A percentile compares a stretch with the other conserved stretches of the same genome.
Evolutionary conservation across 2,888 invertebrate genomes (phyloP).

Genomic region (Dasypolia templi): DNA sequence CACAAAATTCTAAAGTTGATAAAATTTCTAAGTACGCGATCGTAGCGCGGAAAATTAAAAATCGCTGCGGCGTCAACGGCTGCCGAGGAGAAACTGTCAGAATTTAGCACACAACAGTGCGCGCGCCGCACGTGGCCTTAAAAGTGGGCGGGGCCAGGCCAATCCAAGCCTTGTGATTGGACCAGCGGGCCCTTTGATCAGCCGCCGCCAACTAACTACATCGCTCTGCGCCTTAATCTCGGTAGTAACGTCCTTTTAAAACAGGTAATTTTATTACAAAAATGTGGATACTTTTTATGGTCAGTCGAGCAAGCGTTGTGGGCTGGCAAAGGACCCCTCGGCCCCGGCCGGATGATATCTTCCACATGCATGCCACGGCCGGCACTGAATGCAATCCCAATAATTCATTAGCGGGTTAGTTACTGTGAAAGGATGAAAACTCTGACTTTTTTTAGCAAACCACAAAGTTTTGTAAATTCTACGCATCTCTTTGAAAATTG

Average conservation of each 20-base stretch:
- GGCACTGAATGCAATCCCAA: constrained; percentile 83
- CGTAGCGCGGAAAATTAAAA: constrained; percentile 67
- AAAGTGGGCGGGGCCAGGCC: constrained; percentile 79
- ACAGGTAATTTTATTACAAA: constrained; percentile 90
- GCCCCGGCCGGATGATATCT: constrained; percentile 73
- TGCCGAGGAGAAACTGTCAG: constrained; percentile 81
- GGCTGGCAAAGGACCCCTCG: constrained; percentile 74
- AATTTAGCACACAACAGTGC: constrained; percentile 78
- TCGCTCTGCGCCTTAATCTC: constrained; percentile 89
- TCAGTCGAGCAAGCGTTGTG: constrained; percentile 82
- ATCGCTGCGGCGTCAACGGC: constrained; percentile 65
- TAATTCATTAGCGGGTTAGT: constrained; percentile 79
- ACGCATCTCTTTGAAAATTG: constrained; percentile 77
- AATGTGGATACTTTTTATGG: constrained; percentile 87
- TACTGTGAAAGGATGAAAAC: constrained; percentile 83
- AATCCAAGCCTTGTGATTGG: constrained; percentile 79
- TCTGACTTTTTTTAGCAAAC: constrained; percentile 71
- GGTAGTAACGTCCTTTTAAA: constrained; percentile 90
- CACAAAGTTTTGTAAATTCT: constrained; percentile 79
- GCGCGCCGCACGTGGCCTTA: constrained; percentile 89
- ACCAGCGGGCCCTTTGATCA: constrained; percentile 84
- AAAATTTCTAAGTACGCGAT: constrained; percentile 74
- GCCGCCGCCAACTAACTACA: constrained; percentile 89
- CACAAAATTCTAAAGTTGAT: constrained; percentile 53
- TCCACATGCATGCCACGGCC: constrained; percentile 75